Evolutionary conservation across 2,888 invertebrate genomes (phyloP).

Genomic region (Epiblema foenella): DNA sequence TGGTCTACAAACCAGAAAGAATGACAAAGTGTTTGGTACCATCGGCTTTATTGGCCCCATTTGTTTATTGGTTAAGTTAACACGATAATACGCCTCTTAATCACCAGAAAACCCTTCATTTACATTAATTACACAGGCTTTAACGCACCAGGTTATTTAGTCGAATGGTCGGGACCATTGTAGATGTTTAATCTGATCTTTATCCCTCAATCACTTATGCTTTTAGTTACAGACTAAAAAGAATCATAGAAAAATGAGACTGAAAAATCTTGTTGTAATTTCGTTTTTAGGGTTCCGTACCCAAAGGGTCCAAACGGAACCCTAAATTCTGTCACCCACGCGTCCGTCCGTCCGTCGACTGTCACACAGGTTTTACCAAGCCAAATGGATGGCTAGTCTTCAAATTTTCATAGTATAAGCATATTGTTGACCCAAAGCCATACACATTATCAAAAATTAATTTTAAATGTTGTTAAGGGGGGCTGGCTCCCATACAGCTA

Average conservation of each 20-base stretch:
- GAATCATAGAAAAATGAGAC: neutral
- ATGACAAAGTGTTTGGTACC: slow-evolving; percentile 21
- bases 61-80: slow-evolving; percentile 55
- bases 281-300: too few relatives aligned
- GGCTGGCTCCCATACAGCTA: too few relatives aligned
- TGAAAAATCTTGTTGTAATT: too few relatives aligned
- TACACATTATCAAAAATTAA: too few relatives aligned
- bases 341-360: too few relatives aligned
- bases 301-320: too few relatives aligned
- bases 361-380: too few relatives aligned
- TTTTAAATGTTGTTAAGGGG: too few relatives aligned
- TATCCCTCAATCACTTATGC: slow-evolving; percentile 1
- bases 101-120: slow-evolving; percentile 54
- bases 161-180: slow-evolving; percentile 14
- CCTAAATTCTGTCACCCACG: too few relatives aligned
- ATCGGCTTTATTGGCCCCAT: slow-evolving; percentile 36
- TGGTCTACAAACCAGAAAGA: neutral
- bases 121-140: slow-evolving; percentile 53
- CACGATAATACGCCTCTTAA: slow-evolving; percentile 59
- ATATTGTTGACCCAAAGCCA: too few relatives aligned
- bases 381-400: too few relatives aligned
- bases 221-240: neutral
- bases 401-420: too few relatives aligned
- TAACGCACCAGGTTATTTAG: slow-evolving; percentile 51
- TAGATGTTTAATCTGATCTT: slow-evolving; percentile 18